Evolutionary conservation across 2,888 invertebrate species (phyloP).

Genomic region (Brachynemurus nebulosus): DNA sequence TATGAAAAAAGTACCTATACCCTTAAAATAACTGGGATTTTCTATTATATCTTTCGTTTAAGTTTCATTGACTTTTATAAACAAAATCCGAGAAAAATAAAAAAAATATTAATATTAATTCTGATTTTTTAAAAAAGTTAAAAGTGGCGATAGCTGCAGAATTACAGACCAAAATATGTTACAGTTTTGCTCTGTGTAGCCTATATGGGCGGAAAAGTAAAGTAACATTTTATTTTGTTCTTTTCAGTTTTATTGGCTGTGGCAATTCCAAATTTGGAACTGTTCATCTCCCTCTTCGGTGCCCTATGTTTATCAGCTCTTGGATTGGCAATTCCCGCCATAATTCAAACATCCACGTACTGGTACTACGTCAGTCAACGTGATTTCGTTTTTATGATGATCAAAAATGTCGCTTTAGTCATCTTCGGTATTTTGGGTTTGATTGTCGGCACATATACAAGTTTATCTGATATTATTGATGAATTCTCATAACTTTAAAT

Average conservation of each 20-base stretch:
- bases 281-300: conserved; percentile 73
- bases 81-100: too few species aligned
- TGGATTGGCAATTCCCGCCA: conserved; percentile 80
- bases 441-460: conserved; percentile 50
- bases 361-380: conserved; percentile 51
- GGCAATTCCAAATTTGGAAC: conserved; percentile 69
- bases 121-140: too few species aligned
- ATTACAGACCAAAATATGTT: too few species aligned
- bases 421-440: conserved; percentile 48
- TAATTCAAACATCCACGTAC: conserved; percentile 71
- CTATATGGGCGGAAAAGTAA: background rate
- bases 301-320: conserved; percentile 78
- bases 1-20: too few species aligned
- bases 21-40: too few species aligned
- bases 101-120: too few species aligned
- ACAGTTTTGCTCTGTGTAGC: too few species aligned
- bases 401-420: conserved; percentile 42
- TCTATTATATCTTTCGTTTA: too few species aligned
- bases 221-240: conserved; percentile 16
- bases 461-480: conserved; percentile 42
- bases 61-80: too few species aligned
- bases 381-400: conserved; percentile 30
- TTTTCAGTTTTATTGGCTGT: conserved; percentile 68
- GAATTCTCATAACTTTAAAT: conserved; percentile 27
- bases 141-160: too few species aligned